A percentile compares a stretch with the other conserved stretches of the same genome.
phyloP scores from a whole-genome alignment of 2,113 vertebrate species.

The Petroica traversi region DNA sequence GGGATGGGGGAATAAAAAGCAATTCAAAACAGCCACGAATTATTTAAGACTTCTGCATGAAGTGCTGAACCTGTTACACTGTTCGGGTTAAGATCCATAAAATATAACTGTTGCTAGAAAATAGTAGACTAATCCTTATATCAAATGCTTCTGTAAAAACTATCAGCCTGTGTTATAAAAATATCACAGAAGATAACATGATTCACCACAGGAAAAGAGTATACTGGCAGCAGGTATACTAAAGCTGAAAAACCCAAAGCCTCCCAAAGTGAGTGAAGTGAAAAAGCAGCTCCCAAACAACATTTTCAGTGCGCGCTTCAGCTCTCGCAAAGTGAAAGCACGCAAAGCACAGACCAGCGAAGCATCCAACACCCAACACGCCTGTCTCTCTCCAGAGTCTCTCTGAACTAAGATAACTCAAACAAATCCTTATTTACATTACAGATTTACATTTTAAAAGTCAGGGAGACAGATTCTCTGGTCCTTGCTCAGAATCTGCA shows the following conservation, averaged over 20 bases:
- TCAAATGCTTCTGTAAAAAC: neutral
- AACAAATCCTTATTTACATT: slow-evolving; percentile 44
- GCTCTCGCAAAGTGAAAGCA: neutral
- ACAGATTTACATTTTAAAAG: slow-evolving; percentile 29
- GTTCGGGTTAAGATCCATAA: neutral
- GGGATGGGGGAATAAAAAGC: neutral
- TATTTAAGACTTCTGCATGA: neutral
- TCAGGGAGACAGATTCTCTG: neutral
- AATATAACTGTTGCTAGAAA: neutral
- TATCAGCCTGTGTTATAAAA: neutral
- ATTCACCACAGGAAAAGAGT: neutral
- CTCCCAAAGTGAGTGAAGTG: neutral
- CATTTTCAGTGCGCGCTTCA: neutral
- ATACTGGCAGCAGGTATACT: neutral
- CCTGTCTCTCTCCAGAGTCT: neutral
- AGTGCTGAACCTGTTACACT: neutral
- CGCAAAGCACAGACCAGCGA: accelerated
- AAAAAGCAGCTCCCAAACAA: neutral
- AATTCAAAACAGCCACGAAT: neutral
- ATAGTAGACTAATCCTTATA: neutral
- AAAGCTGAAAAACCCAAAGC: neutral
- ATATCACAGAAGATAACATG: neutral
- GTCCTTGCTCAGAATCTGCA: neutral
- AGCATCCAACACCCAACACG: neutral
- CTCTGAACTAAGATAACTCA: neutral